These are phyloP conservation scores for Ellobium chinense DNA, from an alignment of 2,888 invertebrate genomes.

Conservation along the genomic window DNA sequence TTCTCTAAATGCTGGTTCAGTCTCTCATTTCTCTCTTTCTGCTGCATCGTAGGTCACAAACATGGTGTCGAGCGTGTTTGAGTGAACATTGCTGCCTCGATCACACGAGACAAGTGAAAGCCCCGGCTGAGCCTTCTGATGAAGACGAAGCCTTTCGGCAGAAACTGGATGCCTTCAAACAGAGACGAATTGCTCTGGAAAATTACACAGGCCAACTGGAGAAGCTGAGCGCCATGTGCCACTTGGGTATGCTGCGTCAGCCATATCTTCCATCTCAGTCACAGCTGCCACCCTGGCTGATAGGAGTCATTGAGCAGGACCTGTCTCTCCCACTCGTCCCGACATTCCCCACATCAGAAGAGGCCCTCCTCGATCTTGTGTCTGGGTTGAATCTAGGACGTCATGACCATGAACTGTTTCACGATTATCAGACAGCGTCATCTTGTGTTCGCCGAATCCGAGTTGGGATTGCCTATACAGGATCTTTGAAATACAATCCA, in stretches of 20 bases:
- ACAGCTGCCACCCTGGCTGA: constrained; percentile 13
- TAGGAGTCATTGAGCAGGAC: neutral
- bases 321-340: neutral
- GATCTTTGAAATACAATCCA: neutral
- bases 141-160: neutral
- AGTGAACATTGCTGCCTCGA: constrained; percentile 24
- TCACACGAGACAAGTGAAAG: neutral
- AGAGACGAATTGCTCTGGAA: constrained; percentile 13
- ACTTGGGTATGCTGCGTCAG: neutral
- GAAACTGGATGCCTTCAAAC: constrained; percentile 15
- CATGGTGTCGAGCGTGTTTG: constrained; percentile 27
- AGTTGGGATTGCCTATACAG: neutral
- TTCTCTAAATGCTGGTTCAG: no score
- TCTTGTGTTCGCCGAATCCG: neutral
- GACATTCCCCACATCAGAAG: constrained; percentile 17
- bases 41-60: neutral
- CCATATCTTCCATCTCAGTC: neutral
- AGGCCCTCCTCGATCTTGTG: neutral
- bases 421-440: constrained; percentile 12
- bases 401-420: neutral
- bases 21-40: no score
- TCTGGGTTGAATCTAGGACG: neutral
- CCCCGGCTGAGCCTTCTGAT: neutral
- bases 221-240: neutral
- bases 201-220: neutral